Conservation (phyloP, 1,140 invertebrate genomes). For the Bombus sibiricus region DNA sequence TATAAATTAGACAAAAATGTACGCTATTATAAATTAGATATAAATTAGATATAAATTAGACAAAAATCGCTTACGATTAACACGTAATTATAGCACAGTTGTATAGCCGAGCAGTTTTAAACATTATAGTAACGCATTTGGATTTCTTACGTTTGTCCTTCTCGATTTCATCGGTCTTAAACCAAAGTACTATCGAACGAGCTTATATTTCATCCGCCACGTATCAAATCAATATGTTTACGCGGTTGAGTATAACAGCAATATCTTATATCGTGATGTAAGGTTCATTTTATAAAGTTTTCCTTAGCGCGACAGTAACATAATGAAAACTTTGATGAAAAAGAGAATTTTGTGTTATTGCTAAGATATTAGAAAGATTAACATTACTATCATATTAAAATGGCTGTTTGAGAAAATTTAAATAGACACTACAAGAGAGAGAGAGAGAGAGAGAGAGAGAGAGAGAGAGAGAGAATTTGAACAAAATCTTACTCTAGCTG, state of each 20-base stretch:
- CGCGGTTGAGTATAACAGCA: not conserved
- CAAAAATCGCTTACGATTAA: not conserved
- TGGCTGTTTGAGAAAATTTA: no score
- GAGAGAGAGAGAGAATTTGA: not conserved
- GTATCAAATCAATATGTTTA: slow-evolving; percentile 18
- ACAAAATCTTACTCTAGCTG: not conserved
- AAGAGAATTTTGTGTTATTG: not conserved
- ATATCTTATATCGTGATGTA: no score
- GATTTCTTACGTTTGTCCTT: slow-evolving; percentile 17
- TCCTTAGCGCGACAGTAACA: not conserved
- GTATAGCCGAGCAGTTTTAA: not conserved
- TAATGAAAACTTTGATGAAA: no score
- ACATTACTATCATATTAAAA: no score
- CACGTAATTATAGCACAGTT: not conserved
- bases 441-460: not conserved
- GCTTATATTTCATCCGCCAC: slow-evolving; percentile 25
- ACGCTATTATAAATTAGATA: not conserved
- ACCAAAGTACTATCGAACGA: not conserved
- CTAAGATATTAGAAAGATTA: no score
- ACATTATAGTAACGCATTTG: not conserved
- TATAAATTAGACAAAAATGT: not conserved
- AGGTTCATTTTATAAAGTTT: not conserved
- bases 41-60: not conserved
- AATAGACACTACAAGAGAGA: no score
- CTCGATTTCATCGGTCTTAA: slow-evolving; percentile 45